Conservation (phyloP, 2,113 vertebrate genomes). For the Glaucomys volans region DNA sequence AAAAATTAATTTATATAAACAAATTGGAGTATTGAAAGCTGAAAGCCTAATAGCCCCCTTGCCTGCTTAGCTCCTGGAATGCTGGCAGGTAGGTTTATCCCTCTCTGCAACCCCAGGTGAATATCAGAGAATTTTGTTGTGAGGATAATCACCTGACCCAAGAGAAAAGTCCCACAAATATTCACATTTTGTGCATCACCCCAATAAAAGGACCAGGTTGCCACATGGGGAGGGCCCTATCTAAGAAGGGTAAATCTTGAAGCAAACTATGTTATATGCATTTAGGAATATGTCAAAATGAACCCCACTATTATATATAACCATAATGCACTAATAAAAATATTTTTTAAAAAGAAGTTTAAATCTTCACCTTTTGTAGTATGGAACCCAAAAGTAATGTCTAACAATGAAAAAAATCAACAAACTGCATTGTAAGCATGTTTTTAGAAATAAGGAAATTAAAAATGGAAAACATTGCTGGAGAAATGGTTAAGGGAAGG, state of each 20-base stretch:
- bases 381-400: background rate
- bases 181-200: background rate
- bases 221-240: background rate
- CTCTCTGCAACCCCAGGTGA: background rate
- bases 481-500: background rate
- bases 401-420: background rate
- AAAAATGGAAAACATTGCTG: background rate
- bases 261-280: too few relatives aligned
- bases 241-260: background rate
- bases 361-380: background rate
- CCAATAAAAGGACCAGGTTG: background rate
- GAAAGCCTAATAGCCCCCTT: background rate
- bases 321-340: too few relatives aligned
- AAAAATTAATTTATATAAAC: too few relatives aligned
- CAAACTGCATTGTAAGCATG: background rate
- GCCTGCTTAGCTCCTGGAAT: background rate
- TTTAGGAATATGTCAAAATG: too few relatives aligned
- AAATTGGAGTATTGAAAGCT: background rate
- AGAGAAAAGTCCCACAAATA: background rate
- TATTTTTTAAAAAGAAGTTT: too few relatives aligned
- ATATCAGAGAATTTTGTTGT: background rate
- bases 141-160: background rate
- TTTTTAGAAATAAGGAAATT: background rate
- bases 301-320: too few relatives aligned
- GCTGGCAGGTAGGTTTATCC: background rate